These are phyloP conservation scores for Microlaimidae sp. DNA, from an alignment of 2,888 invertebrate species.

Conservation along the genomic window DNA sequence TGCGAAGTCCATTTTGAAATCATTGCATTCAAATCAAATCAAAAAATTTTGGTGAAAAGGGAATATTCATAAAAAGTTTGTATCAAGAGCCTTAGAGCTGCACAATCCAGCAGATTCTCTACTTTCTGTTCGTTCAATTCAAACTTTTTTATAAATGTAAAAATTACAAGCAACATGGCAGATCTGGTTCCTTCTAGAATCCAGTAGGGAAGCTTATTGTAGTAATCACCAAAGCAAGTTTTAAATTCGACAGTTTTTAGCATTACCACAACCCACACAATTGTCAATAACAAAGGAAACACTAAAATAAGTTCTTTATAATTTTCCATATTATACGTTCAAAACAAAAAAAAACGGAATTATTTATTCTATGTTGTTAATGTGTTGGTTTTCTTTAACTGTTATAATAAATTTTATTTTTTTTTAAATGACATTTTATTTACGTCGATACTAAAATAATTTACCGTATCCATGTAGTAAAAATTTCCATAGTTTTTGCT, in stretches of 20 bases:
- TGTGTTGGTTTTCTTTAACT: neutral
- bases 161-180: constrained; percentile 41
- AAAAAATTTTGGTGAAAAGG: too few relatives aligned
- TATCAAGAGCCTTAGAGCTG: too few relatives aligned
- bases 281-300: constrained; percentile 26
- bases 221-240: constrained; percentile 32
- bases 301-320: constrained; percentile 24
- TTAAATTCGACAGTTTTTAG: constrained; percentile 27
- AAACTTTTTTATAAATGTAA: too few relatives aligned
- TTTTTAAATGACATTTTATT: constrained; percentile 13
- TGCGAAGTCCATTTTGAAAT: too few relatives aligned
- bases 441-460: too few relatives aligned
- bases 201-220: constrained; percentile 46
- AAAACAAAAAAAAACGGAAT: too few relatives aligned
- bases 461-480: constrained; percentile 39
- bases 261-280: constrained; percentile 27
- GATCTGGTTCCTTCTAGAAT: constrained; percentile 71
- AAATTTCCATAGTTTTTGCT: constrained; percentile 36
- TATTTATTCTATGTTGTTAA: too few relatives aligned
- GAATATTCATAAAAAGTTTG: too few relatives aligned
- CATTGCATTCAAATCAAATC: too few relatives aligned
- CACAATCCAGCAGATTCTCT: too few relatives aligned
- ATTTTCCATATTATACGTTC: too few relatives aligned
- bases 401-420: neutral
- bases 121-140: too few relatives aligned